phyloP scores from a whole-genome alignment of 53 echinoderm and acorn worm species.

The Henricia sp. region DNA sequence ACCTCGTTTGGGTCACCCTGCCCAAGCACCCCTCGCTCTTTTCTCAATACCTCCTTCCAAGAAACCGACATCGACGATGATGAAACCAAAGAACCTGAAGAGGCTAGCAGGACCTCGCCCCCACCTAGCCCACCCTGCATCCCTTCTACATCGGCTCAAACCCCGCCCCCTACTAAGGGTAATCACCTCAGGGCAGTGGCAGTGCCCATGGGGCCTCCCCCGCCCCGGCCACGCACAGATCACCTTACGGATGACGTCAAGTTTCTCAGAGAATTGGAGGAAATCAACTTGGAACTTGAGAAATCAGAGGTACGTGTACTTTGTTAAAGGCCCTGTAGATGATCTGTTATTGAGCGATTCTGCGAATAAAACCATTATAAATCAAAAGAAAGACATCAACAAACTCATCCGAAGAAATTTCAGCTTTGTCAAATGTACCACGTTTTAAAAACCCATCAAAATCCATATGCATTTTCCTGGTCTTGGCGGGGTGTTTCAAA shows the following conservation, averaged over 20 bases:
- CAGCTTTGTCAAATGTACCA: too few species aligned
- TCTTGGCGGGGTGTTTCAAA: too few species aligned
- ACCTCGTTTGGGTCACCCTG: constrained; percentile 92
- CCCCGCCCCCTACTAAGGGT: constrained; percentile 24
- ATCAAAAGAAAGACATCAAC: too few species aligned
- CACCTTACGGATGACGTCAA: constrained; percentile 63
- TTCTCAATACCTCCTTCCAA: constrained; percentile 45
- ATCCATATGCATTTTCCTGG: too few species aligned
- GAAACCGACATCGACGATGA: constrained; percentile 30
- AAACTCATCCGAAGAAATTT: too few species aligned
- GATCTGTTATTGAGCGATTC: too few species aligned
- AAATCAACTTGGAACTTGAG: constrained; percentile 60
- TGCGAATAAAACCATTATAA: too few species aligned
- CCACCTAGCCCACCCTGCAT: constrained; percentile 1
- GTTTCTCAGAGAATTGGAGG: constrained; percentile 68
- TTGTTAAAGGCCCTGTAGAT: too few species aligned
- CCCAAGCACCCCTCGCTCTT: constrained; percentile 69
- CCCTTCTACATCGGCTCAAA: not conserved
- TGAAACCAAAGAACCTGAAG: constrained; percentile 15
- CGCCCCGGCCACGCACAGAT: constrained; percentile 34
- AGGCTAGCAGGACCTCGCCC: constrained; percentile 8
- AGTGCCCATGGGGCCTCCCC: constrained; percentile 78
- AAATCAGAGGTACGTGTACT: constrained; percentile 37
- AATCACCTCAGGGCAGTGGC: constrained; percentile 56
- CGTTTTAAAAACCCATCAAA: too few species aligned